Percentiles rank a stretch among this genome's conserved stretches.
Conservation (phyloP, 2,888 invertebrate species). For the Idaea straminata region DNA sequence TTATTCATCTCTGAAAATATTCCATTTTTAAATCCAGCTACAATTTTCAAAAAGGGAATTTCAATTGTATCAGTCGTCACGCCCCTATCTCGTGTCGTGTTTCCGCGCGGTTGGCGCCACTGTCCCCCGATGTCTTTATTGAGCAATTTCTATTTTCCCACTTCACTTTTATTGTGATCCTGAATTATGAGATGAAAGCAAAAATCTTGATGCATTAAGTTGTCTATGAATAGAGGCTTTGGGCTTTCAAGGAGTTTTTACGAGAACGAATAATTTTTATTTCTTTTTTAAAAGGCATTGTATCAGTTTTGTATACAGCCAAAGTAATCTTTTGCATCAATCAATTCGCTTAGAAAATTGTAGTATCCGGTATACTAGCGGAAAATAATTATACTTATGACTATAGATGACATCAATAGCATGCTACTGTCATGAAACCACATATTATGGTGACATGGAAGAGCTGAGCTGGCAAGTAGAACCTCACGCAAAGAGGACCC, state of each 20-base stretch:
- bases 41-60: not conserved
- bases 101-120: slow-evolving; percentile 54
- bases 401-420: not conserved
- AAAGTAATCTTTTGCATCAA: no score
- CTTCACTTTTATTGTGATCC: slow-evolving; percentile 42
- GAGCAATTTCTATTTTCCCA: slow-evolving; percentile 49
- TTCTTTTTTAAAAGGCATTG: not conserved
- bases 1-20: not conserved
- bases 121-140: slow-evolving; percentile 48
- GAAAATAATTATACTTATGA: no score
- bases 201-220: slow-evolving; percentile 14
- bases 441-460: no score
- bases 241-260: not conserved
- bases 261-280: no score
- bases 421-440: no score
- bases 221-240: not conserved
- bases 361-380: no score
- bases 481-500: no score
- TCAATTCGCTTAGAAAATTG: no score
- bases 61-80: slow-evolving; percentile 6
- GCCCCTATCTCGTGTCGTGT: slow-evolving; percentile 30
- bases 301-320: no score
- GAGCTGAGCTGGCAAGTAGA: no score
- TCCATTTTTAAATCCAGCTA: not conserved
- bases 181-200: slow-evolving; percentile 37